Conservation (phyloP, 2,113 vertebrate species). For the Callorhinus ursinus region DNA sequence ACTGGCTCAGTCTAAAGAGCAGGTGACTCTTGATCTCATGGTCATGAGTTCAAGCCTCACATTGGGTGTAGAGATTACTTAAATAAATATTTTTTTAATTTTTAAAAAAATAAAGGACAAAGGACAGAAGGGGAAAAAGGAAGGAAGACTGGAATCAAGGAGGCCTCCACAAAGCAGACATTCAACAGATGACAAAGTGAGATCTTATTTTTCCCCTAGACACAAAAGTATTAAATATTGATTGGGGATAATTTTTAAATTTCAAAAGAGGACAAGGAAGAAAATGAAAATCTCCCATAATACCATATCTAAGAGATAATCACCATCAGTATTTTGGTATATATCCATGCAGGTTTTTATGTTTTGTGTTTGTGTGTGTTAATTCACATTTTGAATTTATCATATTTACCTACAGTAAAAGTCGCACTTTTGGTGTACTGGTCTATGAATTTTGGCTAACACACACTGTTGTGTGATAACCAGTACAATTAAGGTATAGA, state of each 20-base stretch:
- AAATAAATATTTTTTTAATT: too few relatives aligned
- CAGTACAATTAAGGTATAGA: background rate
- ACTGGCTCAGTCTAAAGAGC: background rate
- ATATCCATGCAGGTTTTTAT: background rate
- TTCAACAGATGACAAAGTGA: background rate
- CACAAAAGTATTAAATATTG: conserved; percentile 1
- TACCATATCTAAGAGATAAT: background rate
- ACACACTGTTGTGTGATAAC: background rate
- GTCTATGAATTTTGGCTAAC: conserved; percentile 21
- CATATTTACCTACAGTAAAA: background rate
- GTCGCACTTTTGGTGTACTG: background rate
- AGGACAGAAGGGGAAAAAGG: background rate
- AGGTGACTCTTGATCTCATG: background rate
- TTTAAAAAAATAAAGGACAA: background rate
- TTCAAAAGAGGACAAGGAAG: background rate
- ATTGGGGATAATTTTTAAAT: conserved; percentile 5
- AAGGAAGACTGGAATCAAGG: background rate
- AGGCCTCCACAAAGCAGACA: background rate
- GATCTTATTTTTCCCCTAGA: conserved; percentile 6
- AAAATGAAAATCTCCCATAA: conserved; percentile 1
- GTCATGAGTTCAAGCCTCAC: background rate
- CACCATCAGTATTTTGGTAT: background rate
- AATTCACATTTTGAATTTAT: background rate
- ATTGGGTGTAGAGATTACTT: background rate
- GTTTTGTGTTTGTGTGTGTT: background rate